Evolutionary conservation across 2,113 vertebrate genomes (phyloP), one percentile per base, ranked within the genome.

Genomic region (Archilochus colubris): DNA sequence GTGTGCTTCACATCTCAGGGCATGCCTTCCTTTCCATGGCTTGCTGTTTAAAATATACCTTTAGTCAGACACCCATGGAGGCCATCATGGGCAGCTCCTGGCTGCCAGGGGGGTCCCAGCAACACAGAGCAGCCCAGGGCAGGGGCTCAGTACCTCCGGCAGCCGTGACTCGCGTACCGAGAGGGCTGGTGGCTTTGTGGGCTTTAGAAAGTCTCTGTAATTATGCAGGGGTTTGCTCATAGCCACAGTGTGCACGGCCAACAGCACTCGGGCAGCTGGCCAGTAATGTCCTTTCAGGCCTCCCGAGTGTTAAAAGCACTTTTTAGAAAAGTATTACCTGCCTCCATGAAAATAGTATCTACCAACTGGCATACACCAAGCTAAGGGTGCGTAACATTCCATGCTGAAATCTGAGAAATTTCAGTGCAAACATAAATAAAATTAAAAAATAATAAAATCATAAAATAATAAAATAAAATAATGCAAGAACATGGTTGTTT

Each of bases 21-120:
- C 13, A 4, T 1, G 13, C 53, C n/a, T 82, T 73, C 25, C 21
- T 40, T 62, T 46, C 27, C 17, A 16, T 22, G 14, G 17, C 50
- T 2, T 20, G 19, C n/a, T 19, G n/a, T 57, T 44, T 58, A 44
- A 86, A 75, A 25, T 13, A 31, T 0, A 0, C 36, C 9, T 44
- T 63, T 30, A 13, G 16, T 33, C 14, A 12, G 24, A 8, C 10
- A 72, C 33, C 59, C 23, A 7, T 24, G 30, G 4, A 9, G 48
- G 36, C 18, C 2, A 0, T 2, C 54, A 67, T 2, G 1, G 2
- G 46, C 31, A 33, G 21, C 4, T 24, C 23, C 40, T 40, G 40
- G 40, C 40, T 40, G 40, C 40, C 40, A 40, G 40, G 11, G 12
- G 36, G 24, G 30, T 40, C 36, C 18, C 62, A 13, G 51, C 4